These are phyloP conservation scores for Lacerta bilineata DNA, from an alignment of 2,797 vertebrate species.

Conservation along the genomic window DNA sequence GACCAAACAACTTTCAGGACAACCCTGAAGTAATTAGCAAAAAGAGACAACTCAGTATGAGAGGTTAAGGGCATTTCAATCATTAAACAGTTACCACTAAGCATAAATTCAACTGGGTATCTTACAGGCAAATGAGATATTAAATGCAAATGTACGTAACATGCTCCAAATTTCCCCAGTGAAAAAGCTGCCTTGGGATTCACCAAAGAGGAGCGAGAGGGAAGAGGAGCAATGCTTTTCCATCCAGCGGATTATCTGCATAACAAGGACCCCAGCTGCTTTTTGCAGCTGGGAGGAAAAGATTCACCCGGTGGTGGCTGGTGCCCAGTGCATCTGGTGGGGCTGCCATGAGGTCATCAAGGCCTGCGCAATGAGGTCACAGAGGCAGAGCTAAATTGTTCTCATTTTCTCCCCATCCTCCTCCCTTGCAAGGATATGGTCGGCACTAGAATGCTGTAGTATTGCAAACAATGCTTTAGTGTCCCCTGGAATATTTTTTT, in stretches of 20 bases:
- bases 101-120: not conserved
- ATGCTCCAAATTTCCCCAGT: not conserved
- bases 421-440: too few species aligned
- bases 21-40: not conserved
- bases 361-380: too few species aligned
- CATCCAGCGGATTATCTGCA: not conserved
- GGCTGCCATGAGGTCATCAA: too few species aligned
- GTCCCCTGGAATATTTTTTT: too few species aligned
- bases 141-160: not conserved
- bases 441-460: too few species aligned
- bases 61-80: not conserved
- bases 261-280: too few species aligned
- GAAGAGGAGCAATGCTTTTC: not conserved
- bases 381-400: too few species aligned
- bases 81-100: not conserved
- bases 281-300: not conserved
- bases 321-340: too few species aligned
- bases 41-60: not conserved
- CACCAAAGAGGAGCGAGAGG: not conserved
- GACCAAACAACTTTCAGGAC: not conserved
- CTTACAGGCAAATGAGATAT: not conserved
- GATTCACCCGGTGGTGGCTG: too few species aligned
- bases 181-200: not conserved
- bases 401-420: too few species aligned
- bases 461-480: too few species aligned